Base-by-base conservation (phyloP, 1,140 invertebrate genomes). In the Drosophila lacertosa region DNA sequence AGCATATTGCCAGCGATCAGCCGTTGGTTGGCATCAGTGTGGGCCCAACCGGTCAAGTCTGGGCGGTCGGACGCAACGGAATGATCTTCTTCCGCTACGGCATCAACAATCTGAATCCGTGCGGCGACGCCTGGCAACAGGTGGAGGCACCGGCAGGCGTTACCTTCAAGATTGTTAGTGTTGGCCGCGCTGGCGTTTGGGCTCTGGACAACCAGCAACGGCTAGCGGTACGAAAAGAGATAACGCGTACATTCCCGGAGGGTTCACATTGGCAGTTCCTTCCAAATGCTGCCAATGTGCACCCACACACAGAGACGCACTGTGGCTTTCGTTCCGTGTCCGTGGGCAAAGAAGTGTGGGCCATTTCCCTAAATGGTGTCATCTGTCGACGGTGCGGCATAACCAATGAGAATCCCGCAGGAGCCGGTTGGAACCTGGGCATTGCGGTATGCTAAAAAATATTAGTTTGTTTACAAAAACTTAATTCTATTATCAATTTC, bases 51-150 rank as follows among this genome's bases (percentile, higher is more conserved):
- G 92, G 93, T 20, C 94, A 95, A 76, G 94, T 97, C n/a, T 98
- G 97, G 97, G 96, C 95, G 2, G 94, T 97, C 22, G 96, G 95
- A 0, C 94, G 94, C 74, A 97, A 97, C 92, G 97, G 97, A 32
- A 96, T 96, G 68, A 94, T 96, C 4, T 97, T 95, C 90, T 95
- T 94, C 92, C 92, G 95, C 70, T 93, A 94, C 80, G 95, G 95
- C 2, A 94, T 96, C 29, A 94, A 92, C 11, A 76, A 92, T 39
- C 92, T 94, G 16, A 95, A 94, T 90, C 94, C 94, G 0, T 74
- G 88, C 80, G 95, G 95, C 90, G 91, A 92, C 64, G 90, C 74
- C 35, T 90, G 89, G 89, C 81, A 92, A 53, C 69, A 78, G 37
- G 58, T 91, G 26, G 89, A 91, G 53, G 73, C 79, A 10, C 78